Evolutionary conservation across 2,797 vertebrate species (phyloP).

Genomic region (Esox lucius): DNA sequence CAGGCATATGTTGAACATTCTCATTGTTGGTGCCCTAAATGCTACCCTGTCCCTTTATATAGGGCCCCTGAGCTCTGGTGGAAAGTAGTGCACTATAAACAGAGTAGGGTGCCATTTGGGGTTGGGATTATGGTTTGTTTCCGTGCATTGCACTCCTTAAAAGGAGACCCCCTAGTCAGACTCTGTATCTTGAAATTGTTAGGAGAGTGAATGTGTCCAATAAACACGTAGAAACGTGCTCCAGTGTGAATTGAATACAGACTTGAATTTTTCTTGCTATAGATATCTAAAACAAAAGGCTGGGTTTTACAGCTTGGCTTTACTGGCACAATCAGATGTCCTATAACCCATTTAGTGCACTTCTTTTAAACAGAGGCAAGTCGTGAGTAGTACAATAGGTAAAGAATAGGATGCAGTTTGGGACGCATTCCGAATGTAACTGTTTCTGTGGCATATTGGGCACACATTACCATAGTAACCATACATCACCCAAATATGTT

Average conservation of each 20-base stretch:
- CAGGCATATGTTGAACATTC: not conserved
- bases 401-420: not conserved
- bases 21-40: not conserved
- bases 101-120: not conserved
- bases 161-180: not conserved
- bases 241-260: not conserved
- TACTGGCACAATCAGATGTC: not conserved
- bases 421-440: not conserved
- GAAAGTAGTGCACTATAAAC: not conserved
- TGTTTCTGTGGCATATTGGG: slow-evolving; percentile 30
- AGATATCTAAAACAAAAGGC: slow-evolving; percentile 3
- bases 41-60: not conserved
- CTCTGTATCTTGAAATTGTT: slow-evolving; percentile 1
- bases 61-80: not conserved
- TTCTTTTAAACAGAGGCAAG: not conserved
- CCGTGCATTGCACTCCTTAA: not conserved
- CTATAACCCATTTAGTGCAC: not conserved
- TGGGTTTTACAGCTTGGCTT: not conserved
- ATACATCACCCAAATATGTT: slow-evolving; percentile 44
- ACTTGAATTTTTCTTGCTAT: not conserved
- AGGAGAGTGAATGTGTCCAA: not conserved
- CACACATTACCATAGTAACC: slow-evolving; percentile 50
- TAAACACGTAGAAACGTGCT: not conserved
- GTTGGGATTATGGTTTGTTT: not conserved
- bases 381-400: not conserved